A percentile compares a stretch with the other conserved stretches of the same genome.
phyloP scores from a whole-genome alignment of 2,797 vertebrate genomes.

The Emydoidea blandingii region DNA sequence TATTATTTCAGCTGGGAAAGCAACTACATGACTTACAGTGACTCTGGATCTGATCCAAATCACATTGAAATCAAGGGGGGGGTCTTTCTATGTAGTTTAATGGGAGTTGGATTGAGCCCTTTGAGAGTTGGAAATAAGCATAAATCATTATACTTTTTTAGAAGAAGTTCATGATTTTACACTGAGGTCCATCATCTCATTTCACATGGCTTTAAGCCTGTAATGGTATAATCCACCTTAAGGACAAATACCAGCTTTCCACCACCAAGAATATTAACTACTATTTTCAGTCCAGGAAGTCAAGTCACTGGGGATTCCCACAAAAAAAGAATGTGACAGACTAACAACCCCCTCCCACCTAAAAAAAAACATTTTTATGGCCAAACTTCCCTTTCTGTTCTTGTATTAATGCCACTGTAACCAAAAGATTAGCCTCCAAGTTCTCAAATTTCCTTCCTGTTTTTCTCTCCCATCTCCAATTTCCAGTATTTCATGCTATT shows the following conservation, averaged over 20 bases:
- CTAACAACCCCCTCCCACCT: background rate
- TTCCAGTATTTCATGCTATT: background rate
- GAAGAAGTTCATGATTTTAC: background rate
- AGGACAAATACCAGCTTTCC: background rate
- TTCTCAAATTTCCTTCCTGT: slow-evolving; percentile 74
- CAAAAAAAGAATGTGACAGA: slow-evolving; percentile 54
- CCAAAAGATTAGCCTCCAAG: slow-evolving; percentile 53
- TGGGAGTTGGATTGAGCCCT: background rate
- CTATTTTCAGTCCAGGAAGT: slow-evolving; percentile 48
- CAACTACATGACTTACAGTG: rapidly evolving
- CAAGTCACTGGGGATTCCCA: slow-evolving; percentile 62
- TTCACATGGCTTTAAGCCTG: background rate
- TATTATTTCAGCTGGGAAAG: background rate
- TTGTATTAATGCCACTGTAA: slow-evolving; percentile 59
- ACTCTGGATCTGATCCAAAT: background rate
- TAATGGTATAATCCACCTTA: background rate
- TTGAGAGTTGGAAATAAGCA: background rate
- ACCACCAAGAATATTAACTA: background rate
- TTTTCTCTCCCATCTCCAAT: slow-evolving; percentile 39
- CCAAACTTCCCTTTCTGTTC: slow-evolving; percentile 53
- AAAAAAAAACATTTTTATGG: background rate
- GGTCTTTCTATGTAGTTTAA: background rate
- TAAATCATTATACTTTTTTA: background rate
- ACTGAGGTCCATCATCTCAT: background rate
- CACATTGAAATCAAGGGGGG: background rate